A percentile compares a stretch with the other conserved stretches of the same genome.
Evolutionary conservation across 2,797 vertebrate species (phyloP).

Genomic region (Columba guinea): DNA sequence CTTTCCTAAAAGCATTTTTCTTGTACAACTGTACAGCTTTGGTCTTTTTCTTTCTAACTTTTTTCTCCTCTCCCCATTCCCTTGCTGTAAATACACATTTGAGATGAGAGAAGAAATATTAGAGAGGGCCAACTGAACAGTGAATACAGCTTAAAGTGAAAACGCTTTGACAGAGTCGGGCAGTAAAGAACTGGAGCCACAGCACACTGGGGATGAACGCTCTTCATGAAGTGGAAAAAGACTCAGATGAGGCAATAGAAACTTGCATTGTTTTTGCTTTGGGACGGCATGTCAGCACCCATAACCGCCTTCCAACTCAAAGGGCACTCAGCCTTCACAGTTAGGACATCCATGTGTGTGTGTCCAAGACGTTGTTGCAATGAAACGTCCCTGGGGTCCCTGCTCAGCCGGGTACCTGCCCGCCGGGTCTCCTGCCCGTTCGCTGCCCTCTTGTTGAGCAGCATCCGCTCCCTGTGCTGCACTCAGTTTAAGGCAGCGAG

Average conservation of each 20-base stretch:
- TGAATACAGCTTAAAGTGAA: neutral
- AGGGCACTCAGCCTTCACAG: neutral
- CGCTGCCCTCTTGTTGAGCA: neutral
- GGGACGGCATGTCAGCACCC: neutral
- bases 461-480: neutral
- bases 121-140: neutral
- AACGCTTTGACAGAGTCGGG: neutral
- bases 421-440: neutral
- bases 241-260: neutral
- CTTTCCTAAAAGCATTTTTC: neutral
- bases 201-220: neutral
- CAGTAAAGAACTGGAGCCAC: neutral
- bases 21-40: neutral
- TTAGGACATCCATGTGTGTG: neutral
- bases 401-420: neutral
- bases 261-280: neutral
- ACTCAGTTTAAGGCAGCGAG: slow-evolving; percentile 5
- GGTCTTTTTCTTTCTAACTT: neutral
- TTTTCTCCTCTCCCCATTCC: neutral
- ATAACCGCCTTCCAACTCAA: neutral
- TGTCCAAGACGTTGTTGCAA: neutral
- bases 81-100: neutral
- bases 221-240: neutral
- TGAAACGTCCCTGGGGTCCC: neutral
- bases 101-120: neutral